phyloP scores from a whole-genome alignment of 64 coral and sea anemone species.

The Platygyra sinensis region DNA sequence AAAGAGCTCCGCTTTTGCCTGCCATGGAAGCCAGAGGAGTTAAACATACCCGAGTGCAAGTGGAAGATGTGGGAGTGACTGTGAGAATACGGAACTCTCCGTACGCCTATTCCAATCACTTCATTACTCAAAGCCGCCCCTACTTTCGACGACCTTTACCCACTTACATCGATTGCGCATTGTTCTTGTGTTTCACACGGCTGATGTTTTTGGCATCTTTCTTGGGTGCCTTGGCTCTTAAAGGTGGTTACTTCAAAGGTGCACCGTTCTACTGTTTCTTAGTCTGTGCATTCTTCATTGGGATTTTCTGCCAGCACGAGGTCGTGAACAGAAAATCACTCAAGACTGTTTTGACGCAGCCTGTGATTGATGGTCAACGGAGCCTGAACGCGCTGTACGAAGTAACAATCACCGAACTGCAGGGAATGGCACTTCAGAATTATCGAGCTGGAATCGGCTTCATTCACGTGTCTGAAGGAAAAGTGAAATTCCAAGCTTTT shows the following conservation, averaged over 20 bases:
- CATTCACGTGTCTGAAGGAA: conserved; percentile 49
- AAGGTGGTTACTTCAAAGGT: conserved; percentile 27
- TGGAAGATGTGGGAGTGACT: conserved; percentile 61
- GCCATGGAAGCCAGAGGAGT: background rate
- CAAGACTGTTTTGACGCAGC: conserved; percentile 60
- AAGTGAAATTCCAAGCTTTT: conserved; percentile 81
- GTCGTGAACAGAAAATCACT: conserved; percentile 65
- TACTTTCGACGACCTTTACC: conserved; percentile 67
- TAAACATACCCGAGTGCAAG: conserved; percentile 32
- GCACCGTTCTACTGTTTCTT: conserved; percentile 48
- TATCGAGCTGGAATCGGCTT: conserved; percentile 69
- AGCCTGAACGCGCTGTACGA: conserved; percentile 59
- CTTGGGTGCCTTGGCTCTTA: conserved; percentile 42
- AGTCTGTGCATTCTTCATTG: conserved; percentile 44
- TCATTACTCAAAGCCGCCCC: conserved; percentile 68
- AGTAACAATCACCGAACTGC: conserved; percentile 69
- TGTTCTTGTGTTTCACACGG: background rate
- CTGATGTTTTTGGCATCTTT: conserved; percentile 25
- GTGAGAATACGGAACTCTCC: conserved; percentile 33
- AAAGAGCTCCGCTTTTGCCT: conserved; percentile 9
- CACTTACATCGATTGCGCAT: conserved; percentile 52
- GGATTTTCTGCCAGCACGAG: conserved; percentile 78
- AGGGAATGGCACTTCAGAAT: conserved; percentile 64
- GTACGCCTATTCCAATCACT: conserved; percentile 69
- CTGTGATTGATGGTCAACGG: conserved; percentile 52